Evolutionary conservation across 2,888 invertebrate genomes (phyloP).

Genomic region (Stramonita haemastoma): DNA sequence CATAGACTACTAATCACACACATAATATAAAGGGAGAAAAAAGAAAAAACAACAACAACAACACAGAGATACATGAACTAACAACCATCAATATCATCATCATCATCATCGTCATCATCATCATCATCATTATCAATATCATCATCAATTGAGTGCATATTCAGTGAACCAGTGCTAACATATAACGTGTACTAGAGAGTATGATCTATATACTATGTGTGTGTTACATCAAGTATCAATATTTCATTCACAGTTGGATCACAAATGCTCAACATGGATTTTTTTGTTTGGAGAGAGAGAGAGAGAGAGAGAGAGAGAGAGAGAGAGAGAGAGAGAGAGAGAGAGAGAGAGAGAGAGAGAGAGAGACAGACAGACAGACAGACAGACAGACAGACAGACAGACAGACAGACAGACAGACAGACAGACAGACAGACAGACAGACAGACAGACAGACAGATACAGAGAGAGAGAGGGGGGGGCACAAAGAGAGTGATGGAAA

Average conservation of each 20-base stretch:
- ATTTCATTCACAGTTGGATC: too few relatives aligned
- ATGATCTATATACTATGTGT: neutral
- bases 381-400: neutral
- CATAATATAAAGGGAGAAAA: too few relatives aligned
- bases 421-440: neutral
- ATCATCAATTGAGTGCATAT: too few relatives aligned
- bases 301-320: constrained; percentile 3
- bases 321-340: constrained; percentile 14
- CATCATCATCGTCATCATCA: too few relatives aligned
- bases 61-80: too few relatives aligned
- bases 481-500: neutral
- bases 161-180: too few relatives aligned
- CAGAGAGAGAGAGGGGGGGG: neutral
- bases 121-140: too few relatives aligned
- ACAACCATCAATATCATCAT: too few relatives aligned
- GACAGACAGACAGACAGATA: constrained; percentile 5
- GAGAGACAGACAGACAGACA: neutral
- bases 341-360: constrained; percentile 42
- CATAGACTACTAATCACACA: too few relatives aligned
- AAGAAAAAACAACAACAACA: too few relatives aligned
- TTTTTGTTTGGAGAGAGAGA: neutral
- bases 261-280: too few relatives aligned
- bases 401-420: neutral
- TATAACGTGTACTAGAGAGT: too few relatives aligned
- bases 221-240: neutral